phyloP scores from a whole-genome alignment of 2,797 vertebrate genomes.

The Brachyrhaphis roseni region DNA sequence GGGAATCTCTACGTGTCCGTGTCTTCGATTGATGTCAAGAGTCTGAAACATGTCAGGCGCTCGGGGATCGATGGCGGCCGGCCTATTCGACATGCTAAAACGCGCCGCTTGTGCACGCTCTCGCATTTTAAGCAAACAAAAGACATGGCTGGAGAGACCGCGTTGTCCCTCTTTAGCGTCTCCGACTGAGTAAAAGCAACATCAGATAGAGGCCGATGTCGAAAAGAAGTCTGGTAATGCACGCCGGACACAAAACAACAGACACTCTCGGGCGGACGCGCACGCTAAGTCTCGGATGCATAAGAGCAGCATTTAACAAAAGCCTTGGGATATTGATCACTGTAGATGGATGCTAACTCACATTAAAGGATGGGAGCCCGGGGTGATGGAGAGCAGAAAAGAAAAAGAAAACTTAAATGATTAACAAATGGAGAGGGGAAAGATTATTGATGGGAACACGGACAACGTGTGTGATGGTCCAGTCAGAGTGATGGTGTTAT shows the following conservation, averaged over 20 bases:
- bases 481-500: slow-evolving; percentile 25
- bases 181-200: slow-evolving; percentile 60
- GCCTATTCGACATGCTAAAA: slow-evolving; percentile 41
- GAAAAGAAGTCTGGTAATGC: slow-evolving; percentile 35
- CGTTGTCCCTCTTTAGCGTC: slow-evolving; percentile 25
- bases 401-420: slow-evolving; percentile 31
- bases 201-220: slow-evolving; percentile 44
- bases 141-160: slow-evolving; percentile 39
- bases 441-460: slow-evolving; percentile 34
- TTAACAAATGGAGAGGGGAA: slow-evolving; percentile 44
- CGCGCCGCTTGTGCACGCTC: slow-evolving; percentile 15
- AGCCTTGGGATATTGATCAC: slow-evolving; percentile 75
- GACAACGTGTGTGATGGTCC: slow-evolving; percentile 17
- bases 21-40: slow-evolving; percentile 27
- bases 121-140: slow-evolving; percentile 7
- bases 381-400: slow-evolving; percentile 35
- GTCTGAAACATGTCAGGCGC: slow-evolving; percentile 45
- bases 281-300: slow-evolving; percentile 31
- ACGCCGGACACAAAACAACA: slow-evolving; percentile 6
- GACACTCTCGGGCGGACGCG: slow-evolving; percentile 1
- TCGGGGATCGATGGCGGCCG: slow-evolving; percentile 53
- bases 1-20: slow-evolving; percentile 9
- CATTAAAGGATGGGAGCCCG: slow-evolving; percentile 54
- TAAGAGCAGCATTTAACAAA: slow-evolving; percentile 77
- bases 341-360: slow-evolving; percentile 71